Conservation (phyloP, 2,888 invertebrate genomes). For the Mythimna loreyi region DNA sequence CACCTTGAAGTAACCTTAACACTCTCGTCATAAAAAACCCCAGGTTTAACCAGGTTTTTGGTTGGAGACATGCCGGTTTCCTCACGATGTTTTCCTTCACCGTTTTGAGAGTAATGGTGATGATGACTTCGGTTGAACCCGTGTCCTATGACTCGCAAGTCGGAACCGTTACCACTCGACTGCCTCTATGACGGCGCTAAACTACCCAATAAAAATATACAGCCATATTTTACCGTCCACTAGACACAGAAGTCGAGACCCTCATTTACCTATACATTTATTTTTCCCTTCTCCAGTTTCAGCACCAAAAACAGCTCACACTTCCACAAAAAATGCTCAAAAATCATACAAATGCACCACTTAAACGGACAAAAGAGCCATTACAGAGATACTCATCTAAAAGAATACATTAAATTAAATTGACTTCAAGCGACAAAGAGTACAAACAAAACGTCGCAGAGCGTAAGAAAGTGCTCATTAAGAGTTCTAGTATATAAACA, state of each 20-base stretch:
- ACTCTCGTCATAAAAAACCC: too few relatives aligned
- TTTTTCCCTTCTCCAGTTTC: not conserved
- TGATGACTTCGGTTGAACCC: too few relatives aligned
- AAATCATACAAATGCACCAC: slow-evolving; percentile 23
- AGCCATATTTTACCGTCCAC: not conserved
- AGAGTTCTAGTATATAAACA: slow-evolving; percentile 75
- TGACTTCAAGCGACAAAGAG: slow-evolving; percentile 54
- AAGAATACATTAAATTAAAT: slow-evolving; percentile 62
- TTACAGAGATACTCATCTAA: slow-evolving; percentile 46
- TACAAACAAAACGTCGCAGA: slow-evolving; percentile 62
- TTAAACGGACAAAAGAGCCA: slow-evolving; percentile 41
- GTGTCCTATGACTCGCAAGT: too few relatives aligned
- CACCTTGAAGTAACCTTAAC: too few relatives aligned
- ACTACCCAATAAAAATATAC: not conserved
- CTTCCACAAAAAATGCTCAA: not conserved
- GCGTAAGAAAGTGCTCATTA: slow-evolving; percentile 76
- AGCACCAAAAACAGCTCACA: not conserved
- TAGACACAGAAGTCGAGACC: not conserved
- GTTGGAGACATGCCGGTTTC: too few relatives aligned
- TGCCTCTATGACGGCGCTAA: too few relatives aligned
- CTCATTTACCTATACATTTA: not conserved
- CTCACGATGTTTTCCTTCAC: too few relatives aligned
- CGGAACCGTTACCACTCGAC: too few relatives aligned
- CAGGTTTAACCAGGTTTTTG: too few relatives aligned
- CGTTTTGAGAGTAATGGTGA: too few relatives aligned